Base-by-base conservation (phyloP, 1,140 invertebrate genomes). In the Diorhabda carinulata region DNA sequence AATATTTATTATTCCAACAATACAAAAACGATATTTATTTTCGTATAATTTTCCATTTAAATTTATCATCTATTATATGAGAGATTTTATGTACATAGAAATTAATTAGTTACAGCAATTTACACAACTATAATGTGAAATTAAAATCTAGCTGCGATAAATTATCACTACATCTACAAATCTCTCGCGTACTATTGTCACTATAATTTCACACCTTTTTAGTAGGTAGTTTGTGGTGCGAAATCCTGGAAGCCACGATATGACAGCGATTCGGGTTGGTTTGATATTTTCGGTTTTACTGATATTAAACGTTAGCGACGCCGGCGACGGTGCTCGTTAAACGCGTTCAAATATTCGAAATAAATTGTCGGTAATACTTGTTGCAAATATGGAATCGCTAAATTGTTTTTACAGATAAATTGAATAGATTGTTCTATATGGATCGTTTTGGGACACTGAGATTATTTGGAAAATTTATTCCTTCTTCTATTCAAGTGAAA, bases 311-410 rank as follows among this genome's bases (percentile, higher is more conserved):
- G 47, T 52, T 52, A n/a, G 47, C n/a, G 47, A n/a, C 47, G 47
- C 6, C 47, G 47, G 47, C 6, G n/a, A 52, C 6, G 47, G 6
- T 4, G 6, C 2, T n/a, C 47, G 47, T 52, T 52, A 52, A 52
- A 52, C n/a, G n/a, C 47, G 47, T 52, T 52, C n/a, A 52, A 52
- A 52, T 52, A 52, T 52, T 52, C n/a, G 47, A 52, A 52, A 52
- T 52, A 52, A 52, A 52, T 52, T 52, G 47, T 52, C 47, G 47
- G 47, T n/a, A 6, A n/a, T 52, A 52, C n/a, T 52, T 52, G 47
- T n/a, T 8, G 2, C 47, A 52, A 52, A 8, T 52, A 25, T 52
- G 6, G n/a, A 52, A 52, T n/a, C n/a, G n/a, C 47, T 8, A 52
- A 52, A 52, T 52, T 52, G 47, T 52, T 52, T 52, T 52, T 8